Conservation (phyloP, 2,888 invertebrate species). For the Campoplex capitator region DNA sequence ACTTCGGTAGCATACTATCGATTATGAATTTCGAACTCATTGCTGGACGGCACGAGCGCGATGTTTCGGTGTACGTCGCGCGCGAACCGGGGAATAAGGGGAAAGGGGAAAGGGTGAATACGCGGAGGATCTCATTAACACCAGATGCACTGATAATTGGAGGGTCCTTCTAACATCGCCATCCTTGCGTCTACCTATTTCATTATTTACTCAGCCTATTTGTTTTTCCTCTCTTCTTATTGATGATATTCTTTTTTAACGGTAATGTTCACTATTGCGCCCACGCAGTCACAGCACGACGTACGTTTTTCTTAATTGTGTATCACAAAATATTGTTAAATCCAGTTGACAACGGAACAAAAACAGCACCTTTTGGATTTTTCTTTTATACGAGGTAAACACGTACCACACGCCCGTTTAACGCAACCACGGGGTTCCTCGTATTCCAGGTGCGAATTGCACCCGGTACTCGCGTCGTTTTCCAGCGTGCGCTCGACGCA, state of each 20-base stretch:
- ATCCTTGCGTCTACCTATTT: constrained; percentile 36
- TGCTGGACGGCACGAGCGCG: constrained; percentile 69
- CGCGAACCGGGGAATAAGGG: constrained; percentile 6
- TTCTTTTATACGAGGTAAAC: constrained; percentile 23
- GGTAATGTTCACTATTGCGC: constrained; percentile 36
- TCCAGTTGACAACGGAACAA: constrained; percentile 26
- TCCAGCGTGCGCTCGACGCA: constrained; percentile 69
- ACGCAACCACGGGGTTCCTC: constrained; percentile 65
- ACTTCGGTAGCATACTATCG: constrained; percentile 99
- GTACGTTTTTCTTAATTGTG: constrained; percentile 10
- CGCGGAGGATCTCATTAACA: constrained; percentile 50
- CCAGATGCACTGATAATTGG: constrained; percentile 59
- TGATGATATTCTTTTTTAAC: not conserved
- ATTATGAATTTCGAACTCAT: constrained; percentile 99
- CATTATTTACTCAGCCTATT: not conserved
- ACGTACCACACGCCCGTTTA: constrained; percentile 55
- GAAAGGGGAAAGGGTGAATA: not conserved
- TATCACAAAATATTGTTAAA: constrained; percentile 47
- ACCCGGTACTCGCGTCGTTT: constrained; percentile 70
- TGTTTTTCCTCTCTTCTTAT: not conserved
- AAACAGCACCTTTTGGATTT: not conserved
- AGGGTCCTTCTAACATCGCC: constrained; percentile 54
- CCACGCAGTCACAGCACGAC: constrained; percentile 33
- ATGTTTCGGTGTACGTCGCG: constrained; percentile 50
- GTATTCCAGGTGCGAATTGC: constrained; percentile 68